Evolutionary conservation across 1,140 invertebrate species (phyloP).

Genomic region (Paracyclopina nana): DNA sequence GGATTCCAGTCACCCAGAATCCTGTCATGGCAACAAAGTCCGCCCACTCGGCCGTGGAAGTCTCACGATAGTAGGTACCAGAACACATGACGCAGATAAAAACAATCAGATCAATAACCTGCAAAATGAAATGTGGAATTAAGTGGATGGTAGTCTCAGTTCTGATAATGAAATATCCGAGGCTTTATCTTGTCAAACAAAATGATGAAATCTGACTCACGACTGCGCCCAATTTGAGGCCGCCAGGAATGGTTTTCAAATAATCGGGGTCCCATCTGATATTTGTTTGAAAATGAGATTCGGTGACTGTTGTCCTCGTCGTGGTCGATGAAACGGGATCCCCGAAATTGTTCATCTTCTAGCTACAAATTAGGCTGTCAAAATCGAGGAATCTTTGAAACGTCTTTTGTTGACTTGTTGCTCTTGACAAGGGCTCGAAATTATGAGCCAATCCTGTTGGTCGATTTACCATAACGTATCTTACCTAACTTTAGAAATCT

Average conservation of each 20-base stretch:
- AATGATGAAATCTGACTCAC: conserved; percentile 48
- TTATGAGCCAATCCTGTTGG: too few relatives aligned
- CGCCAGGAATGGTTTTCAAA: conserved; percentile 44
- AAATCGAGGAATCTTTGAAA: too few relatives aligned
- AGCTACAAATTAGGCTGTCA: too few relatives aligned
- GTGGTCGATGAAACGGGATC: too few relatives aligned
- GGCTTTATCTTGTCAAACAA: not conserved
- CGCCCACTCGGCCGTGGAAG: conserved; percentile 39
- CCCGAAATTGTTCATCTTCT: too few relatives aligned
- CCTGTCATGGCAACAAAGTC: conserved; percentile 60
- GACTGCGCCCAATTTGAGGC: conserved; percentile 52
- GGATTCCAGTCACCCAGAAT: conserved; percentile 60
- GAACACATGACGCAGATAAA: conserved; percentile 59
- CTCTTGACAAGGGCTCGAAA: too few relatives aligned
- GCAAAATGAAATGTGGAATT: too few relatives aligned
- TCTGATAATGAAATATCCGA: not conserved
- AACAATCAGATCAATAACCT: conserved; percentile 53
- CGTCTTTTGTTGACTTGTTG: too few relatives aligned
- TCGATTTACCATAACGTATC: too few relatives aligned
- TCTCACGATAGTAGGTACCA: conserved; percentile 28
- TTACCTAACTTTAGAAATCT: too few relatives aligned
- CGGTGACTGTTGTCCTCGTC: too few relatives aligned
- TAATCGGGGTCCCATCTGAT: conserved; percentile 49
- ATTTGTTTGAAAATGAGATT: conserved; percentile 40
- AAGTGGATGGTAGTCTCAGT: too few relatives aligned